Base-by-base conservation (phyloP, 2,113 vertebrate species). In the Eulemur rufifrons region DNA sequence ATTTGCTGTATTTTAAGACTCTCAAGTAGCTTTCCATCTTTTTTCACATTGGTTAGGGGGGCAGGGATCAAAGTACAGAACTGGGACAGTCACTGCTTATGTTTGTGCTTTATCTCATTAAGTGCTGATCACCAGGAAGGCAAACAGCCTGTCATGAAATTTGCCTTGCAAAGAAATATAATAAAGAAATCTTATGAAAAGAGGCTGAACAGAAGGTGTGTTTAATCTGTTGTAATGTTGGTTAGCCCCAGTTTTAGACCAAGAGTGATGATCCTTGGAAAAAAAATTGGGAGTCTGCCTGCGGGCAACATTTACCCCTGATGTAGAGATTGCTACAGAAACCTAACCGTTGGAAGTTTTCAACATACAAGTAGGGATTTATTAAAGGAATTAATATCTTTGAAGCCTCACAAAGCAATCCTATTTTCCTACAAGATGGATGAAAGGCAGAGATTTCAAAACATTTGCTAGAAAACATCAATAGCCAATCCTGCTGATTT, bases 391-490 rank as follows among this genome's bases (percentile, higher is more conserved):
- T 99, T 98, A 99, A 98, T 98, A 98, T 98, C 94, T 63, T 95
- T 98, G 98, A 98, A 98, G 97, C 98, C 97, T 98, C 98, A 98
- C 98, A 98, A 98, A 97, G 98, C 98, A 97, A 97, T 98, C 97
- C 97, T 97, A 93, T 97, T 98, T 99, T 96, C 98, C 98, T 98
- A 95, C 96, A 97, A 98, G 97, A 98, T 93, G 98, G 98, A 98
- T 98, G 98, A 99, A 98, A 98, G 98, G 95, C 97, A 98, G 91
- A 97, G 98, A 98, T 98, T 98, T 98, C 98, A 98, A 99, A 99
- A 98, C 98, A 98, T 98, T 99, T 98, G 98, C 98, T 98, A 98
- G 98, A 97, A 98, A 99, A 98, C 98, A 99, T 98, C 98, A 98
- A 98, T 99, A 98, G 97, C 97, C 98, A 97, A 98, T 98, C 98